phyloP scores from a whole-genome alignment of 2,113 vertebrate species.

The Dipodomys stephensi region DNA sequence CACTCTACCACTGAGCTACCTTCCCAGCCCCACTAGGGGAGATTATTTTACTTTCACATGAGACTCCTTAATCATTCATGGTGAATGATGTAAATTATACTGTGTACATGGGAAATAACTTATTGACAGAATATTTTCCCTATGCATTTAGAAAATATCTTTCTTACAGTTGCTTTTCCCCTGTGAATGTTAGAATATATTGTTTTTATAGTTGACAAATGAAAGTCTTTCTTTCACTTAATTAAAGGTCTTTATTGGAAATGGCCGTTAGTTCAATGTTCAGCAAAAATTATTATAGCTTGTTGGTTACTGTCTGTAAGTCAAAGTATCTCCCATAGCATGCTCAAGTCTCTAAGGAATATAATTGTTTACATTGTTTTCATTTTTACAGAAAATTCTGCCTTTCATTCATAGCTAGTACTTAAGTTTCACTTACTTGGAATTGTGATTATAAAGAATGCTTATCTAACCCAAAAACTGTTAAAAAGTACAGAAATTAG shows the following conservation, averaged over 20 bases:
- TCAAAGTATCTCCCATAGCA: not conserved
- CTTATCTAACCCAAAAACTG: not conserved
- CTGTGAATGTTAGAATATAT: not conserved
- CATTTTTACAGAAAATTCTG: slow-evolving; percentile 45
- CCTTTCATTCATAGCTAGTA: slow-evolving; percentile 3
- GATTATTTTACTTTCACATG: not conserved
- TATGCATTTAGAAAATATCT: not conserved
- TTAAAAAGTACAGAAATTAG: slow-evolving; percentile 11
- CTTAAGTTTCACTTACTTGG: slow-evolving; percentile 10
- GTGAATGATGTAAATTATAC: not conserved
- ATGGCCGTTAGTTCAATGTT: not conserved
- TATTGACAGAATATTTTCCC: not conserved
- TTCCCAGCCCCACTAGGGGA: not conserved
- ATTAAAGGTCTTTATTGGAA: not conserved
- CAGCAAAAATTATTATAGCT: not conserved
- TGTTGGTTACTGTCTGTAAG: slow-evolving; percentile 7
- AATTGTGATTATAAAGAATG: not conserved
- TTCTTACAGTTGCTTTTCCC: not conserved
- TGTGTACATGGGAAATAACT: not conserved
- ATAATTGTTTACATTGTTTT: not conserved
- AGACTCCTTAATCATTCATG: not conserved
- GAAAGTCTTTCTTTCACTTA: not conserved
- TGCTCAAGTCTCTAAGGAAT: not conserved
- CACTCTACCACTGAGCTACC: too few relatives aligned
- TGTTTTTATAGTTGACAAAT: slow-evolving; percentile 36